Conservation (phyloP, 2,113 vertebrate species). For the Pavo muticus region DNA sequence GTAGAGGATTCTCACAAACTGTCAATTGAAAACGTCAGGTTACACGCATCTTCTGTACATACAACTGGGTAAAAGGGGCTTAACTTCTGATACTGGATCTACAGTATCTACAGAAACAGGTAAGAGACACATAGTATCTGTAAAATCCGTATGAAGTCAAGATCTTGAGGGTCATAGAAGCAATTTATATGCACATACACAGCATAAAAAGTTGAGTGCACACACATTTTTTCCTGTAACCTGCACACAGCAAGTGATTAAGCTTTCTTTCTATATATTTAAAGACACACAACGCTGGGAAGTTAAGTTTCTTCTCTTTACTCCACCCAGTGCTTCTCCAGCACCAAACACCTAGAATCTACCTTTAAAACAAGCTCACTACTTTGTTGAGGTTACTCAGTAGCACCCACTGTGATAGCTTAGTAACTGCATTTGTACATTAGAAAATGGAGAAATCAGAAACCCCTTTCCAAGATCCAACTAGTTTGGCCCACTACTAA, state of each 20-base stretch:
- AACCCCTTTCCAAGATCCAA: background rate
- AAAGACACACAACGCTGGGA: background rate
- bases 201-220: background rate
- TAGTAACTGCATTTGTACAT: background rate
- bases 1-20: background rate
- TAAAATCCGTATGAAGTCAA: background rate
- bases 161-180: background rate
- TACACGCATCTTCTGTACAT: background rate
- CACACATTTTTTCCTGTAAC: background rate
- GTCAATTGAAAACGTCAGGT: background rate
- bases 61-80: background rate
- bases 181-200: background rate
- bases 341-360: background rate
- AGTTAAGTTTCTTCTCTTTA: background rate
- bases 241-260: background rate
- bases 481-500: background rate
- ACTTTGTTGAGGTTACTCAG: background rate
- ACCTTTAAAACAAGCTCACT: background rate
- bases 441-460: background rate
- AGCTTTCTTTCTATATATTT: background rate
- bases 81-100: background rate
- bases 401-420: background rate
- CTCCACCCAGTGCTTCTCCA: background rate
- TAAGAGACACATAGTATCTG: background rate
- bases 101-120: background rate